Evolutionary conservation across 2,888 invertebrate species (phyloP), one percentile per base, ranked within the genome.

Genomic region (Coelinius sp.): DNA sequence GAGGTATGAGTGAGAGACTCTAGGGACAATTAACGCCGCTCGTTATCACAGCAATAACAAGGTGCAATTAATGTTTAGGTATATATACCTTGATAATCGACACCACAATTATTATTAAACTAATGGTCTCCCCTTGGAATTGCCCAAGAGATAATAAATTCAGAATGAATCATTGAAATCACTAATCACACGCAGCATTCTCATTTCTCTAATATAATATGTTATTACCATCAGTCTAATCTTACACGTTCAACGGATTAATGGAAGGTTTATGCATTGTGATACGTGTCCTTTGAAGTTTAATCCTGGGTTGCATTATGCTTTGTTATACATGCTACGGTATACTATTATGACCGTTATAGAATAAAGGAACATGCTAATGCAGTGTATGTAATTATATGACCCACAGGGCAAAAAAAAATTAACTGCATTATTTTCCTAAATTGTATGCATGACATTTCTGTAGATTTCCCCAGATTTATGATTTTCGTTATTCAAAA

Each of bases 21-120:
- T 35, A 75, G 73, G 62, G 68, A 76, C 75, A 76, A 76, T 76
- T 75, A 76, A 71, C 69, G 73, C 70, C 73, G 73, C 72, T 76
- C 75, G 73, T 75, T 76, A 75, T 72, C 75, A 64, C 65, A 41
- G 53, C 52, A 56, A 68, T 70, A 72, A 73, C 75, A 73, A 76
- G 72, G 63, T 41, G 41, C 63, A 63, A 63, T 63, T 41, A 63
- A 24, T 4, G 41, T 63, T 17, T 7, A 63, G 24, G 22, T 63
- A 22, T 35, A 35, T 63, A 22, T 35, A 35, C 38, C 20, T 41
- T 63, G 7, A 41, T 63, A 12, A 24, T 41, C 41, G 6, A 41
- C 20, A 2, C 17, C 17, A 52, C 25, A 25, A 24, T 49, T 59
- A 38, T 4, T 59, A 41, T 22, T 63, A 7, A 56, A 12, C 14